A percentile compares a stretch with the other conserved stretches of the same genome.
These are phyloP conservation scores for Scaptomyza flava DNA, from an alignment of 2,888 invertebrate genomes.

Conservation along the genomic window DNA sequence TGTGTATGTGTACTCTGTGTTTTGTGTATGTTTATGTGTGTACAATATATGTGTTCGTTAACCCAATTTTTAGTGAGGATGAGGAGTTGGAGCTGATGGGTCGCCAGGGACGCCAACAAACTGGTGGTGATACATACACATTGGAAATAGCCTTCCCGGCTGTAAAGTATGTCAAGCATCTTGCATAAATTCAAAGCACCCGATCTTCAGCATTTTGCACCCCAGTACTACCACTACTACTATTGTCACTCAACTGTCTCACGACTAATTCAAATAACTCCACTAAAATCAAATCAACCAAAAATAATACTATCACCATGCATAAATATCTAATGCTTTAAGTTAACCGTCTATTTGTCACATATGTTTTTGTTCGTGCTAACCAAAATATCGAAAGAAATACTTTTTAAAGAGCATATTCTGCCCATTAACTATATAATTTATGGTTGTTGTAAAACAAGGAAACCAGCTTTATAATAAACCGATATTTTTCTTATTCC, in stretches of 20 bases:
- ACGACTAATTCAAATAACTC: slow-evolving; percentile 52
- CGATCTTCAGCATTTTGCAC: slow-evolving; percentile 60
- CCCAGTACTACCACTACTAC: slow-evolving; percentile 54
- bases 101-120: slow-evolving; percentile 93
- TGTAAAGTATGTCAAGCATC: slow-evolving; percentile 90
- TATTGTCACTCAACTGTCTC: slow-evolving; percentile 34
- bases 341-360: slow-evolving; percentile 45
- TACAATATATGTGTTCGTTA: slow-evolving; percentile 58
- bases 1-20: slow-evolving; percentile 50
- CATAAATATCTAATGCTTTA: slow-evolving; percentile 51
- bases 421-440: too few species aligned
- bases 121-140: slow-evolving; percentile 92
- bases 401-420: too few species aligned
- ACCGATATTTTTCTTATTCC: not conserved
- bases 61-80: slow-evolving; percentile 78
- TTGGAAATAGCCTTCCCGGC: slow-evolving; percentile 96
- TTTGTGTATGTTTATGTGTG: slow-evolving; percentile 59
- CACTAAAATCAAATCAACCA: slow-evolving; percentile 19
- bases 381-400: slow-evolving; percentile 25
- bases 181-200: slow-evolving; percentile 45
- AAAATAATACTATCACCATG: slow-evolving; percentile 35
- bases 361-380: slow-evolving; percentile 49
- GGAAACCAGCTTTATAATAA: not conserved
- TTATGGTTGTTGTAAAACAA: too few species aligned
- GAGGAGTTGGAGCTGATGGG: slow-evolving; percentile 75